phyloP scores from a whole-genome alignment of 64 coral and sea anemone genomes.

The Cladopsammia gracilis region DNA sequence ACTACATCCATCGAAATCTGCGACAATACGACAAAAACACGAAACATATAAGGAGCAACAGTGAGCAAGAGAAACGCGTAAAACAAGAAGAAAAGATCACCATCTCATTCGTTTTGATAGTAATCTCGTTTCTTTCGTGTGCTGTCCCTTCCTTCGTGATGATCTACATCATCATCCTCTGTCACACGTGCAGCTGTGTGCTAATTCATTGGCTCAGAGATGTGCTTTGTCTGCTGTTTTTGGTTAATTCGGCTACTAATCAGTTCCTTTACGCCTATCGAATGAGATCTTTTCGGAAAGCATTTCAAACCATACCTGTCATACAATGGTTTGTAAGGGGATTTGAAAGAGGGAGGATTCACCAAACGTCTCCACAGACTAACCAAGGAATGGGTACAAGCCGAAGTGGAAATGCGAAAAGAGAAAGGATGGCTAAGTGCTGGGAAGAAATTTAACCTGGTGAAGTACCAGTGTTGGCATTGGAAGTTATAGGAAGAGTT shows the following conservation, averaged over 20 bases:
- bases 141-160: conserved; percentile 37
- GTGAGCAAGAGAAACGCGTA: not conserved
- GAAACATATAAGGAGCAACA: not conserved
- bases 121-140: conserved; percentile 34
- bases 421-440: too few relatives aligned
- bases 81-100: conserved; percentile 33
- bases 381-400: not conserved
- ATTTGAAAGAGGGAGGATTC: not conserved
- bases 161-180: conserved; percentile 51
- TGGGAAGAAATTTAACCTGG: too few relatives aligned
- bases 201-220: conserved; percentile 60
- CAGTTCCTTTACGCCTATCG: conserved; percentile 67
- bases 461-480: too few relatives aligned
- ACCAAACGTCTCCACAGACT: not conserved
- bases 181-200: conserved; percentile 14
- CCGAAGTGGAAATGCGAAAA: not conserved
- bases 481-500: too few relatives aligned
- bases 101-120: conserved; percentile 23
- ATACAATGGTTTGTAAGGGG: not conserved
- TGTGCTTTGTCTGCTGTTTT: conserved; percentile 10
- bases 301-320: conserved; percentile 27
- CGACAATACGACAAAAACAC: not conserved
- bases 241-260: conserved; percentile 60
- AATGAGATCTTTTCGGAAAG: conserved; percentile 49
- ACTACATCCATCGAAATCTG: not conserved